Conservation (phyloP, 2,888 invertebrate genomes). For the Sipunculus nudus region DNA sequence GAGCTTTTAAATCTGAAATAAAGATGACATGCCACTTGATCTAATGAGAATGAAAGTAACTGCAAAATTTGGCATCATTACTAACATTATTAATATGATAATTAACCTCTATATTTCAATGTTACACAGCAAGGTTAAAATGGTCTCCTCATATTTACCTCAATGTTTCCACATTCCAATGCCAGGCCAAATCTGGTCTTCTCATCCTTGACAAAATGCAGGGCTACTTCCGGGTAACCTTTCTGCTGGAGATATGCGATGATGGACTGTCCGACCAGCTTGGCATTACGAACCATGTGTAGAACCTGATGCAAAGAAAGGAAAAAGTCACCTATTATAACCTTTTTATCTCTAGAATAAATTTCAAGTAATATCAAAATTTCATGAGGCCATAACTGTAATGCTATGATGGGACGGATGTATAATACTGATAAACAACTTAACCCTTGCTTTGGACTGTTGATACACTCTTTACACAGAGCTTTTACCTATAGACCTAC, state of each 20-base stretch:
- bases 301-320: slow-evolving; percentile 67
- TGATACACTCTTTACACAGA: no score
- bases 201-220: slow-evolving; percentile 99
- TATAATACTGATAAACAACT: no score
- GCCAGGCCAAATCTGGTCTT: slow-evolving; percentile 96
- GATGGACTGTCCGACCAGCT: slow-evolving; percentile 97
- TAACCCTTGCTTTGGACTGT: no score
- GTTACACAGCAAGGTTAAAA: background rate
- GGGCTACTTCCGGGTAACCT: slow-evolving; percentile 97
- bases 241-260: slow-evolving; percentile 99
- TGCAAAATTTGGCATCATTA: no score
- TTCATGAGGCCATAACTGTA: no score
- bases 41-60: no score
- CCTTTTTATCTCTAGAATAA: background rate
- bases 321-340: background rate
- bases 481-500: no score
- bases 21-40: no score
- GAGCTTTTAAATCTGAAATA: no score
- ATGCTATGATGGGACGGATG: no score
- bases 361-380: no score
- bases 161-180: slow-evolving; percentile 97
- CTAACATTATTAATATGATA: no score
- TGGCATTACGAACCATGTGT: slow-evolving; percentile 93
- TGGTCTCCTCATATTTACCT: slow-evolving; percentile 72
- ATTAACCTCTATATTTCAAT: background rate